Percentiles rank a stretch among this genome's conserved stretches.
Evolutionary conservation across 2,113 vertebrate genomes (phyloP).

Genomic region (Perccottus glenii): DNA sequence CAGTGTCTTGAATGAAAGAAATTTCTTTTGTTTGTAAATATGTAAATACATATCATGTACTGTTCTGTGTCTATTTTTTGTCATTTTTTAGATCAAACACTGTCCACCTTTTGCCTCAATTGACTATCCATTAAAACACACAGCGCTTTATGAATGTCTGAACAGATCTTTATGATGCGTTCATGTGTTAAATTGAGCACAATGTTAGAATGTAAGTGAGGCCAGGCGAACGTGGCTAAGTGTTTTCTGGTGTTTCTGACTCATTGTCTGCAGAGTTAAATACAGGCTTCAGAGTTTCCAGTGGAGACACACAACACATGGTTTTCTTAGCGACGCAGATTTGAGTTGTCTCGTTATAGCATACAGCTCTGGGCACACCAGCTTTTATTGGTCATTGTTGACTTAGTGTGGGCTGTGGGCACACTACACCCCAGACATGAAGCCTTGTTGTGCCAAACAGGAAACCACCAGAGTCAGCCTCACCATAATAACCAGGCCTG

Average conservation of each 20-base stretch:
- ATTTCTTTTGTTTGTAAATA: too few species aligned
- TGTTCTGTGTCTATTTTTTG: background rate
- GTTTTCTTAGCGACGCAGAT: conserved; percentile 48
- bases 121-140: conserved; percentile 20
- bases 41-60: too few species aligned
- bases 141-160: background rate
- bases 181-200: conserved; percentile 13
- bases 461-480: conserved; percentile 41
- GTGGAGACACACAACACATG: conserved; percentile 59
- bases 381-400: conserved; percentile 56
- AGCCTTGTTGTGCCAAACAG: conserved; percentile 55
- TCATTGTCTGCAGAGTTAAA: conserved; percentile 58
- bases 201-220: background rate
- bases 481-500: conserved; percentile 26
- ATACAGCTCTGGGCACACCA: conserved; percentile 36
- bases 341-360: conserved; percentile 25
- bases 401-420: conserved; percentile 64
- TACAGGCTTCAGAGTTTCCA: conserved; percentile 68
- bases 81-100: background rate
- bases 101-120: background rate
- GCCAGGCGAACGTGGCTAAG: conserved; percentile 20
- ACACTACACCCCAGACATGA: conserved; percentile 45
- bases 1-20: too few species aligned
- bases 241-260: conserved; percentile 53
- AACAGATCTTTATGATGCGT: conserved; percentile 3